phyloP scores from a whole-genome alignment of 2,113 vertebrate genomes.

The Orientallactaga bullata region DNA sequence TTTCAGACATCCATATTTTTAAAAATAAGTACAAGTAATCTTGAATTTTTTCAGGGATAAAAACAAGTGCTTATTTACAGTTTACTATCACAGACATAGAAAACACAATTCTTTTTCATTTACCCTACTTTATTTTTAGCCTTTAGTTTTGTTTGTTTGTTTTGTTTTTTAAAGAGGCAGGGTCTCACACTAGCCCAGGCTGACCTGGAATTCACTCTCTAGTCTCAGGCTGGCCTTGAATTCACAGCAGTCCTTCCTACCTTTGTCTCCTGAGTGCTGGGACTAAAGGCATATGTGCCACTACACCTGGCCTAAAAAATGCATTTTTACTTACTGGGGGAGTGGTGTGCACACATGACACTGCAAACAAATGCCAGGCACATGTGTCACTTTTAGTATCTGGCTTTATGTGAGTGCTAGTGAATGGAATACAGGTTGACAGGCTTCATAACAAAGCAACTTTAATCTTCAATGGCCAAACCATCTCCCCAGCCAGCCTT shows the following conservation, averaged over 20 bases:
- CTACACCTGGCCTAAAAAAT: no score
- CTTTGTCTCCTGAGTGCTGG: neutral
- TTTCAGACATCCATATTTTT: neutral
- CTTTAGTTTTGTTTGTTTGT: neutral
- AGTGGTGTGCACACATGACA: no score
- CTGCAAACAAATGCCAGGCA: no score
- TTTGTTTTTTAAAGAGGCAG: neutral
- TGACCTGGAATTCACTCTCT: neutral
- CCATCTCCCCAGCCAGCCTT: no score
- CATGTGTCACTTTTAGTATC: no score
- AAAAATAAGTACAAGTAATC: neutral
- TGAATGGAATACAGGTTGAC: no score
- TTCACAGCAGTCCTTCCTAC: neutral
- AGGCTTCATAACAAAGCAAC: no score
- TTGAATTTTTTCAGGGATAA: constrained; percentile 5
- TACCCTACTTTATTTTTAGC: constrained; percentile 22
- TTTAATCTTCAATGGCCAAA: no score
- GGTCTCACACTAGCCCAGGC: neutral
- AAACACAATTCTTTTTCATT: neutral
- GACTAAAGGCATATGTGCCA: no score
- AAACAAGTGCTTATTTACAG: neutral
- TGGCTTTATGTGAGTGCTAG: no score
- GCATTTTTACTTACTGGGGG: no score
- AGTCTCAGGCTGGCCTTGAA: neutral
- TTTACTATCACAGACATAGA: neutral